Conservation (phyloP, 2,888 invertebrate genomes). For the Desoria tigrina region DNA sequence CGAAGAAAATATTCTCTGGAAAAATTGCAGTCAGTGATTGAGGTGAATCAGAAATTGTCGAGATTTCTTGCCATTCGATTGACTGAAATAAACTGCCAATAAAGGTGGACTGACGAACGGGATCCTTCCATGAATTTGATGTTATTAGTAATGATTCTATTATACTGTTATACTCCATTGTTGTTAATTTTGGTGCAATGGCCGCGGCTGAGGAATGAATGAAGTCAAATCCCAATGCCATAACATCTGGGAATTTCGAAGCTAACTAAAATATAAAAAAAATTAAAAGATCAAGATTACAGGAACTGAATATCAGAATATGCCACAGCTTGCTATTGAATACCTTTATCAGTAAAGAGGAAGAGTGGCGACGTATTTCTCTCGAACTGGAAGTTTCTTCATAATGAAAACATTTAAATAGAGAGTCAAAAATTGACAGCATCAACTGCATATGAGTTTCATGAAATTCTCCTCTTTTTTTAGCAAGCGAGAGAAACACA, state of each 20-base stretch:
- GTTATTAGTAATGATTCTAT: slow-evolving; percentile 47
- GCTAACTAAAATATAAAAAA: slow-evolving; percentile 28
- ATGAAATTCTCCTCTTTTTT: slow-evolving; percentile 34
- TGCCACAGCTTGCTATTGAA: too few relatives aligned
- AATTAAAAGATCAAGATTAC: too few relatives aligned
- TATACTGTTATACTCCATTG: slow-evolving; percentile 43
- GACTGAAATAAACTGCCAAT: slow-evolving; percentile 38
- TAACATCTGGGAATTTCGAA: slow-evolving; percentile 36
- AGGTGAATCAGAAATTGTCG: slow-evolving; percentile 25
- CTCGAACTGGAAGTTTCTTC: slow-evolving; percentile 36
- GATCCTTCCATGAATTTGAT: slow-evolving; percentile 48
- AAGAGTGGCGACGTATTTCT: slow-evolving; percentile 46
- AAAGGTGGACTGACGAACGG: slow-evolving; percentile 43
- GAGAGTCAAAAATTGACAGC: slow-evolving; percentile 43
- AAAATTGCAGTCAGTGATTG: slow-evolving; percentile 33
- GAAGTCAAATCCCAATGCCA: slow-evolving; percentile 43
- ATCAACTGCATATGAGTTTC: slow-evolving; percentile 40
- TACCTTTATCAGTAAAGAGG: slow-evolving; percentile 50
- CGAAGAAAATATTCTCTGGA: slow-evolving; percentile 35
- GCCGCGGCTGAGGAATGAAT: slow-evolving; percentile 35
- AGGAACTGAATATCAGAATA: too few relatives aligned
- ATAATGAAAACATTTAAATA: slow-evolving; percentile 47
- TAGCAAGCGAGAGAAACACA: slow-evolving; percentile 44
- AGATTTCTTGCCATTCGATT: slow-evolving; percentile 46
- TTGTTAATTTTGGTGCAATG: slow-evolving; percentile 28